Evolutionary conservation across 2,797 vertebrate species (phyloP), one percentile per base, ranked within the genome.

Genomic region (Smutsia temminckii): DNA sequence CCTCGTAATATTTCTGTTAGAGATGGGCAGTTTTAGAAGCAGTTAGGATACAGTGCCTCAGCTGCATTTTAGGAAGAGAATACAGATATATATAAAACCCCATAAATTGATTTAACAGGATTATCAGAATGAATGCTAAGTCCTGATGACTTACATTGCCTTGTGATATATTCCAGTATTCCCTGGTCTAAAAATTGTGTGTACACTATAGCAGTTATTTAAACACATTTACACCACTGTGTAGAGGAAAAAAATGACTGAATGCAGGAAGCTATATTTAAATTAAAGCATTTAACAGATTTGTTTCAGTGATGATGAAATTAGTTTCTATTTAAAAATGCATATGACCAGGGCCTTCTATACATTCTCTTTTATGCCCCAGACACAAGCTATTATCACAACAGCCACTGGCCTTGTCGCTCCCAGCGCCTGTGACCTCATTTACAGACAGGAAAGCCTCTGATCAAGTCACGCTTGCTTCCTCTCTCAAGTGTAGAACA

Each of bases 211-310:
- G 61, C 32, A 64, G 64, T 55, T 77, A 77, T 12, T 79, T 55
- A 85, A 93, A 88, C 5, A 91, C 78, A 89, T 77, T 66, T 85
- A 79, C 4, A 68, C 94, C 92, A 93, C 77, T 51, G 29, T 81
- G 94, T 55, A 63, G 21, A 49, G 57, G 9, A 1, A 46, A 1
- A 1, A 34, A 23, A 40, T 16, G 71, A 91, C 9, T 69, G 63
- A 46, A 66, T 78, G 84, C 20, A 96, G 79, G 88, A 95, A 96
- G 46, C 51, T 59, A 59, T 59, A 64, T 63, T 13, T 95, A 83
- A 98, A 96, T 97, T 97, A 97, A 71, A 83, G 94, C 96, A 88
- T 72, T 87, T 92, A 95, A 72, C 40, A 84, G 42, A 83, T 18
- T 9, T 20, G 71, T 71, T 95, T 93, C 49, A 7, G 7, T 96